phyloP scores from a whole-genome alignment of 2,888 invertebrate genomes.

The Tholera decimalis region DNA sequence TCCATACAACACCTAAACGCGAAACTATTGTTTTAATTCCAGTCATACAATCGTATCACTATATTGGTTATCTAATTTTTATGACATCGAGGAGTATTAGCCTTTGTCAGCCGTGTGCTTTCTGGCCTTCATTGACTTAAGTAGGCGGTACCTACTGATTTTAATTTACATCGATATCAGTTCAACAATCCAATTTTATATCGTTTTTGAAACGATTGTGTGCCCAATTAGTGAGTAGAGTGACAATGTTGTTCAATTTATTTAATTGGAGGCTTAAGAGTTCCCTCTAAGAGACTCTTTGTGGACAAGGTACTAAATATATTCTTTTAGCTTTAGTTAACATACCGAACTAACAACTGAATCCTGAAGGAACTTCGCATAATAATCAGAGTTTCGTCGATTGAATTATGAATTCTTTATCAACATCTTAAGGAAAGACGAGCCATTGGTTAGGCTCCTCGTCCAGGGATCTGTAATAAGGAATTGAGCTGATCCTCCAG shows the following conservation, averaged over 20 bases:
- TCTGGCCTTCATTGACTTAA: conserved; percentile 37
- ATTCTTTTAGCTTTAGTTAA: neutral
- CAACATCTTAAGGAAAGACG: too few relatives aligned
- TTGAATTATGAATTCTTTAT: too few relatives aligned
- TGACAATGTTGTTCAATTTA: conserved; percentile 15
- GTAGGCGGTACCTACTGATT: conserved; percentile 23
- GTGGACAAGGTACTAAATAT: neutral
- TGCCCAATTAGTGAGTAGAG: conserved; percentile 27
- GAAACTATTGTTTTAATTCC: conserved; percentile 29
- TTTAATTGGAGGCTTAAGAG: neutral
- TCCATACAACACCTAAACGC: conserved; percentile 41
- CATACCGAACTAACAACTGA: too few relatives aligned
- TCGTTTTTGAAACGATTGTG: conserved; percentile 28
- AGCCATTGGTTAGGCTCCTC: too few relatives aligned
- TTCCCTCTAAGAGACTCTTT: neutral
- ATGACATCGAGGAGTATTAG: conserved; percentile 31
- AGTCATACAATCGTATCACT: conserved; percentile 7
- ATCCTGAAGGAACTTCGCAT: too few relatives aligned
- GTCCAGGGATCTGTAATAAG: too few relatives aligned
- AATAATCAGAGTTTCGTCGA: too few relatives aligned
- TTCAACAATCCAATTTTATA: conserved; percentile 15
- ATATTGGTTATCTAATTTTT: conserved; percentile 42
- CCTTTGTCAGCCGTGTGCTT: conserved; percentile 37
- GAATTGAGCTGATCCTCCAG: too few relatives aligned
- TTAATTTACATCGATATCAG: conserved; percentile 33